A percentile compares a stretch with the other conserved stretches of the same genome.
Evolutionary conservation across 2,797 vertebrate genomes (phyloP).

Genomic region (Ispidina picta): DNA sequence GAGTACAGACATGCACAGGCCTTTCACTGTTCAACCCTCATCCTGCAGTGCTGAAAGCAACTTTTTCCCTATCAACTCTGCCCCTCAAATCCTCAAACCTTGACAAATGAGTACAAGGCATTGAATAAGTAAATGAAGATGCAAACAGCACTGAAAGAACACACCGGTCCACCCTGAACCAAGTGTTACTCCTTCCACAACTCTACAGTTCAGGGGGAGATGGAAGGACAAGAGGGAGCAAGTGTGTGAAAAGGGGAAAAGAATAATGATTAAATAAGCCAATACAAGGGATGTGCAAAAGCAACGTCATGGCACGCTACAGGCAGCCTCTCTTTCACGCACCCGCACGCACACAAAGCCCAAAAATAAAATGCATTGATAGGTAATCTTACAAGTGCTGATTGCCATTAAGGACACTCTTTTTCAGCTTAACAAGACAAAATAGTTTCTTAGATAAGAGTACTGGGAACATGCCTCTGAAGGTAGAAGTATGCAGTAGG

Average conservation of each 20-base stretch:
- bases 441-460: slow-evolving; percentile 74
- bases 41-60: slow-evolving; percentile 38
- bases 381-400: slow-evolving; percentile 74
- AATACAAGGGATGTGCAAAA: slow-evolving; percentile 68
- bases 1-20: not conserved
- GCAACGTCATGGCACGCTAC: slow-evolving; percentile 54
- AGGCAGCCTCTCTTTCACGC: slow-evolving; percentile 51
- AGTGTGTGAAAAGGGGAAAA: not conserved
- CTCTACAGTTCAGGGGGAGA: not conserved
- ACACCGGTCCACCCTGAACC: not conserved
- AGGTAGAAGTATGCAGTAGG: slow-evolving; percentile 78
- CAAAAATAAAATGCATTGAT: slow-evolving; percentile 68
- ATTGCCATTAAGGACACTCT: slow-evolving; percentile 81
- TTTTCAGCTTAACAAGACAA: slow-evolving; percentile 75
- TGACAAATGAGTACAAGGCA: not conserved
- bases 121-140: not conserved
- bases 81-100: not conserved
- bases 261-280: slow-evolving; percentile 46
- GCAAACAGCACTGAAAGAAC: slow-evolving; percentile 38
- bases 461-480: slow-evolving; percentile 78
- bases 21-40: not conserved
- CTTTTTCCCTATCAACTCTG: not conserved
- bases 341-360: slow-evolving; percentile 49
- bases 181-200: not conserved
- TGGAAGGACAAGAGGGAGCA: not conserved